Base-by-base conservation (phyloP, 2,888 invertebrate genomes). In the Andrena hattorfiana region DNA sequence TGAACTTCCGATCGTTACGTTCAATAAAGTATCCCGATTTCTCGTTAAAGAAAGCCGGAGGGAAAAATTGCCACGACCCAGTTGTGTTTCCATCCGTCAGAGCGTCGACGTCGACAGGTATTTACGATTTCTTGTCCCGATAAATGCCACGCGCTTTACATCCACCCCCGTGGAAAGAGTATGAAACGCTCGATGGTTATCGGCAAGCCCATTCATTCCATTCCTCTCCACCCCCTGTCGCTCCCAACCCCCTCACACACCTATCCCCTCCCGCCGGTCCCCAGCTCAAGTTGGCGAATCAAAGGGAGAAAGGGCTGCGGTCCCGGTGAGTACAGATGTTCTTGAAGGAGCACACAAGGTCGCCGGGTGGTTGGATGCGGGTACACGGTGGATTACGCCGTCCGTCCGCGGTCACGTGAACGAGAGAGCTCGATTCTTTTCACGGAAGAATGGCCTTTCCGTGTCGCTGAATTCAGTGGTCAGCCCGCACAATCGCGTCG, bases 391-490 rank as follows among this genome's bases (percentile, higher is more conserved):
- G 82, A 87, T 79, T 81, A 74, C 64, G 71, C 23, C 26, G 62
- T 67, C 28, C 74, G 73, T 82, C 73, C 77, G 77, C 76, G 71
- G 54, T 67, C 64, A 72, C 76, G 72, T 66, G 79, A 84, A 85
- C 85, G 73, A 42, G 42, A 42, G 42, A 80, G 85, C 89, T 85
- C 85, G 83, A 84, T 85, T 83, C 88, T 85, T 87, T 89, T 87
- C 87, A 91, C 91, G 86, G 90, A 91, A 92, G 89, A 93, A 92
- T 93, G 91, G 92, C 92, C 92, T 93, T 93, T 93, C 89, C 92
- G 88, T 92, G 93, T 93, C 91, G 89, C 84, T 87, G 90, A 86
- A 90, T 87, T 90, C 88, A 85, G 85, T 86, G 90, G 89, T 89
- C 87, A 83, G 85, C 83, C 86, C 80, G 88, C 77, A 76, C 86